These are phyloP conservation scores for Ochropleura leucogaster DNA, from an alignment of 2,888 invertebrate genomes.

Conservation along the genomic window DNA sequence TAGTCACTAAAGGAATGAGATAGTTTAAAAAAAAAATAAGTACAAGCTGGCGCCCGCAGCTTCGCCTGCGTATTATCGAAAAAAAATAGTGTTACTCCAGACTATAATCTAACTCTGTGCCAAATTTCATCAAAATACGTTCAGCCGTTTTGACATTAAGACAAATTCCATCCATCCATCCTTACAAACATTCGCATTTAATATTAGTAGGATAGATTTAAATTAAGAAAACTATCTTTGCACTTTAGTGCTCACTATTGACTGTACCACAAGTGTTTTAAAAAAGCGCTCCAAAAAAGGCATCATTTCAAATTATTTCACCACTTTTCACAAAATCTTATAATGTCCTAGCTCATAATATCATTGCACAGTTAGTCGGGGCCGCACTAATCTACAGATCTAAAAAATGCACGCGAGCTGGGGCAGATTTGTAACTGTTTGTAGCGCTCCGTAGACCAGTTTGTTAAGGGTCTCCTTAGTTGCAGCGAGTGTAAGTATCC, in stretches of 20 bases:
- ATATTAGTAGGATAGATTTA: background rate
- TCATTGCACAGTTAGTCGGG: conserved; percentile 9
- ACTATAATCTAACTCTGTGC: too few species aligned
- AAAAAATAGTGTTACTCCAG: too few species aligned
- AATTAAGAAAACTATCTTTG: background rate
- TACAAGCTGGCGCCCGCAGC: too few species aligned
- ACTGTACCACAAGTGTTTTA: too few species aligned
- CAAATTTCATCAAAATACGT: too few species aligned
- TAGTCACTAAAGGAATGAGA: too few species aligned
- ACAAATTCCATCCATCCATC: too few species aligned
- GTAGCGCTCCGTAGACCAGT: conserved; percentile 1
- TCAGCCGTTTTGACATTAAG: too few species aligned
- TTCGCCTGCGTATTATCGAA: too few species aligned
- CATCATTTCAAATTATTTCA: conserved; percentile 2
- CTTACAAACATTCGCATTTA: too few species aligned
- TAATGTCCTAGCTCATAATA: conserved; percentile 27
- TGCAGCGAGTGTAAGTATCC: conserved; percentile 14
- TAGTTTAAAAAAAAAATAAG: background rate
- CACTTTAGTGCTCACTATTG: background rate
- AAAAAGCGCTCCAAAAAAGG: too few species aligned
- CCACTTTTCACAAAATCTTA: background rate
- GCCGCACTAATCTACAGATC: conserved; percentile 20
- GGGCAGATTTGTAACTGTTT: conserved; percentile 39
- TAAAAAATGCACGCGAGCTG: conserved; percentile 26
- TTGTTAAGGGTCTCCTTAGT: conserved; percentile 29